Percentiles rank a stretch among this genome's conserved stretches.
phyloP scores from a whole-genome alignment of 2,113 vertebrate genomes.

The human (Homo sapiens) region DNA sequence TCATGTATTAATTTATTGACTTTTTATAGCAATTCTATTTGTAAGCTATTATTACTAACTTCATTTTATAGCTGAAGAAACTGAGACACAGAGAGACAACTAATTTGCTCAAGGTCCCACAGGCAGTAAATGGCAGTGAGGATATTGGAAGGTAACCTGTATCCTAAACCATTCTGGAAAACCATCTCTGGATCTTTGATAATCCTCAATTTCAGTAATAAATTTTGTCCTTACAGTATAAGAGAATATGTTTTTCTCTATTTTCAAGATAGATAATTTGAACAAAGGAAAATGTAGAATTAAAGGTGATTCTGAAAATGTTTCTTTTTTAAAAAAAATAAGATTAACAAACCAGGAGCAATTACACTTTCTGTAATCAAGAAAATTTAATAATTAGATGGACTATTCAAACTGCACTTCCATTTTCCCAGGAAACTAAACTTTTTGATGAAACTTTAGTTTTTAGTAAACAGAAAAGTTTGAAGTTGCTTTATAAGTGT shows the following conservation, averaged over 20 bases:
- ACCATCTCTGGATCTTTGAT: not conserved
- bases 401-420: not conserved
- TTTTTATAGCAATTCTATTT: not conserved
- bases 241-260: not conserved
- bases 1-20: not conserved
- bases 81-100: not conserved
- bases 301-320: slow-evolving; percentile 2
- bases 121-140: not conserved
- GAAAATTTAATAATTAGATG: not conserved
- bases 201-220: not conserved
- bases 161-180: not conserved
- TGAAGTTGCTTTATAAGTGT: not conserved
- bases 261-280: not conserved
- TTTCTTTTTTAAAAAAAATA: not conserved
- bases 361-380: not conserved
- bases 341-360: not conserved
- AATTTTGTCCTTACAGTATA: not conserved
- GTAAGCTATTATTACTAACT: not conserved
- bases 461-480: not conserved
- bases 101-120: not conserved
- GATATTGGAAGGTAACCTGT: not conserved
- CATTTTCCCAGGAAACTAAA: not conserved
- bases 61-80: slow-evolving; percentile 21
- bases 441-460: not conserved
- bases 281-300: not conserved